Evolutionary conservation across 2,113 vertebrate species (phyloP).

Genomic region (Rhadina sibilatrix): DNA sequence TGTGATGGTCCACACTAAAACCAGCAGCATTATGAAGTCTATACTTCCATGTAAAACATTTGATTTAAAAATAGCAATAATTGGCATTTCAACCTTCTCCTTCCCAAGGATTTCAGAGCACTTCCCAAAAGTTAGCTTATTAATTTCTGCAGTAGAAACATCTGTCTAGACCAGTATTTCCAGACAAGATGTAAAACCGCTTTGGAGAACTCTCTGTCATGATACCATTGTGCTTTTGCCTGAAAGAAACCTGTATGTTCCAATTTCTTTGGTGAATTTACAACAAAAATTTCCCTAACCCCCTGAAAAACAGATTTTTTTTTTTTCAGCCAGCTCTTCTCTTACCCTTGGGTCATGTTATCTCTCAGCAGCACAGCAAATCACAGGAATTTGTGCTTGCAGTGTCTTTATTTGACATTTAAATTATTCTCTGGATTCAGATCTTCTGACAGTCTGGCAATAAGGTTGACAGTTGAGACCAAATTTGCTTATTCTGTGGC

Average conservation of each 20-base stretch:
- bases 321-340: neutral
- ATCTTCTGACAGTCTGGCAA: constrained; percentile 51
- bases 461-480: constrained; percentile 43
- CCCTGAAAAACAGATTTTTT: neutral
- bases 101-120: neutral
- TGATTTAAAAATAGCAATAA: neutral
- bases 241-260: neutral
- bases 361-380: neutral
- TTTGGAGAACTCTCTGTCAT: neutral
- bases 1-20: neutral
- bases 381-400: constrained; percentile 18
- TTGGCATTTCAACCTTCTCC: neutral
- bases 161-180: neutral
- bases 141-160: neutral
- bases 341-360: constrained; percentile 1
- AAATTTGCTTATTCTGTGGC: constrained; percentile 44
- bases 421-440: constrained; percentile 58
- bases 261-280: neutral
- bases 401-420: constrained; percentile 59
- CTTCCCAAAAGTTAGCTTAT: neutral
- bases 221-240: neutral
- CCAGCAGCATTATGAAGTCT: neutral
- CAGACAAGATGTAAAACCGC: neutral
- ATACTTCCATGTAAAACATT: neutral
- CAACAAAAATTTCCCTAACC: neutral